phyloP scores from a whole-genome alignment of 2,113 vertebrate species.

The Neopipo cinnamomea region DNA sequence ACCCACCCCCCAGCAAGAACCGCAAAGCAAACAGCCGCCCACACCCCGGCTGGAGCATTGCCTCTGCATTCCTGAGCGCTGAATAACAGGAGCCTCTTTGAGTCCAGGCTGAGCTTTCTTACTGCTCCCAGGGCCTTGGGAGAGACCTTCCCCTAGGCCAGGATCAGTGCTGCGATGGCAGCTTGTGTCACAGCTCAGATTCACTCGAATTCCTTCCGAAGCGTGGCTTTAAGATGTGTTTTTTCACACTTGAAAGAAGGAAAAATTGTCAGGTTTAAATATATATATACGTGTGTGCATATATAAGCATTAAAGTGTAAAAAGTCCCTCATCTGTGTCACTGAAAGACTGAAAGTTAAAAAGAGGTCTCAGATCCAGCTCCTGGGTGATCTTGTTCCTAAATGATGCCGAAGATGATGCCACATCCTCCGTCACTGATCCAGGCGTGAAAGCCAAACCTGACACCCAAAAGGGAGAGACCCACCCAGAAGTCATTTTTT shows the following conservation, averaged over 20 bases:
- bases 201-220: neutral
- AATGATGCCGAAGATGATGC: neutral
- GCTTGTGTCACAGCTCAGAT: neutral
- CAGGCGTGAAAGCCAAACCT: neutral
- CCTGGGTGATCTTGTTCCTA: neutral
- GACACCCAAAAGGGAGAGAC: neutral
- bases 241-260: too few relatives aligned
- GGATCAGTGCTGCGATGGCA: neutral
- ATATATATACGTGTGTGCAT: accelerated
- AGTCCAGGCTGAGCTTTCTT: neutral
- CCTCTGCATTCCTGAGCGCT: conserved; percentile 74
- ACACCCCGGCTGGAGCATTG: conserved; percentile 70
- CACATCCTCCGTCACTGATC: accelerated
- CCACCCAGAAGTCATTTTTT: neutral
- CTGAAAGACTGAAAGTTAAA: neutral
- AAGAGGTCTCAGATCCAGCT: neutral
- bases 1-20: conserved; percentile 71
- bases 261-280: neutral
- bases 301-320: neutral
- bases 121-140: neutral
- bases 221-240: accelerated
- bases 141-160: neutral
- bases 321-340: neutral
- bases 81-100: conserved; percentile 59
- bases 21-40: conserved; percentile 79